Base-by-base conservation (phyloP, 2,113 vertebrate species). In the Tautogolabrus adspersus region DNA sequence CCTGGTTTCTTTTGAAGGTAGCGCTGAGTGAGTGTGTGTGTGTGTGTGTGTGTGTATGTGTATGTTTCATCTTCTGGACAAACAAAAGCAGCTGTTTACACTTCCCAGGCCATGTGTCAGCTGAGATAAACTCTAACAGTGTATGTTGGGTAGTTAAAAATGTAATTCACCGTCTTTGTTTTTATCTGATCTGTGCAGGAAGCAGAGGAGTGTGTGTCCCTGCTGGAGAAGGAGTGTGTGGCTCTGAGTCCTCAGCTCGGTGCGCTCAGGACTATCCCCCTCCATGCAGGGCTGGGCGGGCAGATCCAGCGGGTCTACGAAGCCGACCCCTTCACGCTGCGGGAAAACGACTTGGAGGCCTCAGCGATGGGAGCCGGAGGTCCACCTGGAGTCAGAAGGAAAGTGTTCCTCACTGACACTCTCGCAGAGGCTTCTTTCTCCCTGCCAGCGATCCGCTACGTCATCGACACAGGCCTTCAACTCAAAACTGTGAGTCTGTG, bases 381-480 rank as follows among this genome's bases (percentile, higher is more conserved):
- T n/a, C 77, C 49, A 10, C 49, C 84, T 1, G 80, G 63, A 0
- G 57, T 85, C 34, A 92, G 61, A 40, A 94, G 96, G 23, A 93
- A 91, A 1, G 91, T 99, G 0, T 63, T 99, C 0, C 82, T 99
- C 79, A 95, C 95, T 0, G 95, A 97, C 52, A 74, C 94, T 54
- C 90, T 97, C 0, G 97, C 94, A 0, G 97, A 99, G 73, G 95
- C 96, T 0, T 97, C 96, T 62, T 97, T 99, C 92, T 97, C 96
- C 0, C 83, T 97, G 83, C 92, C 87, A 0, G 87, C 77, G 1
- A 79, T 98, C 42, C 94, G 92, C 83, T 97, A 96, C 0, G 93
- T 99, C 87, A 91, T 99, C 0, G 97, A 99, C 92, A 93, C 96
- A 0, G 97, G 97, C 37, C 86, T 97, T 72, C 96, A 98, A 82